A percentile compares a stretch with the other conserved stretches of the same genome.
These are phyloP conservation scores for Limanda limanda DNA, from an alignment of 2,113 vertebrate genomes.

Conservation along the genomic window DNA sequence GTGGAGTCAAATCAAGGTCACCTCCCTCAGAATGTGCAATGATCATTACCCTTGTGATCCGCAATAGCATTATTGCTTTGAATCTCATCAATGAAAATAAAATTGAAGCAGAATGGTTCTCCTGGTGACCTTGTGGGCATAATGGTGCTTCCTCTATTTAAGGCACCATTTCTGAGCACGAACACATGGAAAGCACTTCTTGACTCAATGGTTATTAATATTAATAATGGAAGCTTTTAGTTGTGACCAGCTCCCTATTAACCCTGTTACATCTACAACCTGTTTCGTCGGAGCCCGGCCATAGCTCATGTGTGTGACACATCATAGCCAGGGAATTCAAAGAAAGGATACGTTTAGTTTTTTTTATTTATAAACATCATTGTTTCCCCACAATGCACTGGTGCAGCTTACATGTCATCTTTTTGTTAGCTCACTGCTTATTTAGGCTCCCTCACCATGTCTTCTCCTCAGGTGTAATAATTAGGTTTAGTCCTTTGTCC, in stretches of 20 bases:
- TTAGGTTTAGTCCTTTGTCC: slow-evolving; percentile 40
- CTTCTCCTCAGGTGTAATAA: slow-evolving; percentile 23
- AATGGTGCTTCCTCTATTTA: slow-evolving; percentile 44
- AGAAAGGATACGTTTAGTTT: not conserved
- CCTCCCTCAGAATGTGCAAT: slow-evolving; percentile 45
- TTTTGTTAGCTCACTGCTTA: not conserved
- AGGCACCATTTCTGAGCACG: slow-evolving; percentile 26
- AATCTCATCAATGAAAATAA: slow-evolving; percentile 66
- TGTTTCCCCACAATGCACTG: too few species aligned
- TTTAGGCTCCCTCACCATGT: slow-evolving; percentile 4
- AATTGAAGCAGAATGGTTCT: slow-evolving; percentile 60
- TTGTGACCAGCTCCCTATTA: slow-evolving; percentile 54
- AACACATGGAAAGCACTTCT: slow-evolving; percentile 53
- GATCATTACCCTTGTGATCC: slow-evolving; percentile 65
- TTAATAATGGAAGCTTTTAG: slow-evolving; percentile 64
- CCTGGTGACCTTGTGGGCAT: slow-evolving; percentile 57
- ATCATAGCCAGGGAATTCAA: not conserved
- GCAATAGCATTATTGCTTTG: slow-evolving; percentile 53
- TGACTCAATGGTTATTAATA: slow-evolving; percentile 65
- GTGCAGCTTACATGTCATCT: not conserved
- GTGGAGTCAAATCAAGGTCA: slow-evolving; percentile 65
- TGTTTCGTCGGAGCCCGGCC: not conserved
- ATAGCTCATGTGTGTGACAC: not conserved
- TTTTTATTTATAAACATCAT: too few species aligned
- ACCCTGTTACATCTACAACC: slow-evolving; percentile 32